A percentile compares a stretch with the other conserved stretches of the same genome.
phyloP scores from a whole-genome alignment of 2,113 vertebrate genomes.

The Mesitornis unicolor region DNA sequence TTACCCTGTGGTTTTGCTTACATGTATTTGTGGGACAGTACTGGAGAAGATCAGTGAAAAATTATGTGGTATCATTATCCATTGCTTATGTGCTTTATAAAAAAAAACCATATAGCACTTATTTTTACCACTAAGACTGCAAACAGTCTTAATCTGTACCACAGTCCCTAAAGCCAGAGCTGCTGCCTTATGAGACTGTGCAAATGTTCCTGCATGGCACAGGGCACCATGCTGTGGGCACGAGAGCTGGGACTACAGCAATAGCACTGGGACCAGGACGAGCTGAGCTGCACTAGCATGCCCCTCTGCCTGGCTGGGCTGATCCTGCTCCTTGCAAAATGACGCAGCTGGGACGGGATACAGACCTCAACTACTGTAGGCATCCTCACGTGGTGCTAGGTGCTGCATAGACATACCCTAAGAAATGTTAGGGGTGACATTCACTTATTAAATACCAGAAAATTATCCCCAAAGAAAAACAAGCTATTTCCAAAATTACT shows the following conservation, averaged over 20 bases:
- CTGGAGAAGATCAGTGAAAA: background rate
- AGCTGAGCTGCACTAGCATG: background rate
- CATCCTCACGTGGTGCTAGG: background rate
- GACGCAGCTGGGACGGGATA: background rate
- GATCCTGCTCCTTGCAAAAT: background rate
- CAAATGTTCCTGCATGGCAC: rapidly evolving
- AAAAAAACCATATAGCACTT: background rate
- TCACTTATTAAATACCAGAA: background rate
- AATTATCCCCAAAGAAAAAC: background rate
- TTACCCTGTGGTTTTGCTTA: background rate
- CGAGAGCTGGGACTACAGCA: background rate
- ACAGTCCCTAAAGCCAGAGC: background rate
- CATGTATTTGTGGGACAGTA: background rate
- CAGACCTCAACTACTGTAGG: background rate
- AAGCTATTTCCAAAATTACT: background rate
- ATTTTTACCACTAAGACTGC: background rate
- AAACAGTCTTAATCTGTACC: background rate
- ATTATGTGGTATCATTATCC: background rate
- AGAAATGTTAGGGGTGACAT: background rate
- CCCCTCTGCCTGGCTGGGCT: background rate
- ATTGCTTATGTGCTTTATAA: background rate
- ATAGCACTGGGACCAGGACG: background rate
- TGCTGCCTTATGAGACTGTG: background rate
- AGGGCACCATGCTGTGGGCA: background rate
- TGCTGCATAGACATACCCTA: background rate